Percentiles rank a stretch among this genome's conserved stretches.
These are phyloP conservation scores for Amorpha juglandis DNA, from an alignment of 2,888 invertebrate species.

Conservation along the genomic window DNA sequence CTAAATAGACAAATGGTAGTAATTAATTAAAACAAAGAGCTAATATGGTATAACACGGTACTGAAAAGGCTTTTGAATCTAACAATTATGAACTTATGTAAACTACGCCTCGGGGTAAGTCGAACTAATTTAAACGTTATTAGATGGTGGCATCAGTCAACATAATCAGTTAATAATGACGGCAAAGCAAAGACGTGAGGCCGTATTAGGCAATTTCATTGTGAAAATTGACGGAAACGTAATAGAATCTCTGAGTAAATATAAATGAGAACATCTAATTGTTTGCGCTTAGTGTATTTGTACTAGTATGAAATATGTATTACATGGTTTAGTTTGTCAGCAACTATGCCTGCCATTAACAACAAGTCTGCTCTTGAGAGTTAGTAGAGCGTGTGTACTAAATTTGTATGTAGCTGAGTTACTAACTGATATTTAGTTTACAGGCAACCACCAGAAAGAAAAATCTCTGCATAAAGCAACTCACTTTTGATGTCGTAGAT, in stretches of 20 bases:
- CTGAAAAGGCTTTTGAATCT: neutral
- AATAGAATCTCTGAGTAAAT: neutral
- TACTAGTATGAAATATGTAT: neutral
- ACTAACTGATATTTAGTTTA: no score
- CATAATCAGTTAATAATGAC: constrained; percentile 3
- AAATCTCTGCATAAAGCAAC: no score
- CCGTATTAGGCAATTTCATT: neutral
- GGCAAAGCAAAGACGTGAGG: neutral
- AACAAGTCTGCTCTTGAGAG: neutral
- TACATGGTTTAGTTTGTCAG: neutral
- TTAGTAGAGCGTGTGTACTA: neutral
- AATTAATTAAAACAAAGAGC: constrained; percentile 7
- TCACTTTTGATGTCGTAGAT: no score
- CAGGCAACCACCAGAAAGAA: no score
- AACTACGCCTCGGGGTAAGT: neutral
- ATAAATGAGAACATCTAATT: neutral
- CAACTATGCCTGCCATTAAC: neutral
- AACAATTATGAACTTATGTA: constrained; percentile 8
- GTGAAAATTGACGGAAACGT: constrained; percentile 2
- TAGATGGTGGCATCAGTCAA: neutral
- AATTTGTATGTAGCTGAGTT: no score
- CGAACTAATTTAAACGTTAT: neutral
- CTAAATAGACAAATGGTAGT: neutral
- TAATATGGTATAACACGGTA: neutral
- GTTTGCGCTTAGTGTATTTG: neutral